A percentile compares a stretch with the other conserved stretches of the same genome.
phyloP scores from a whole-genome alignment of 2,113 vertebrate species.

The Daubentonia madagascariensis region DNA sequence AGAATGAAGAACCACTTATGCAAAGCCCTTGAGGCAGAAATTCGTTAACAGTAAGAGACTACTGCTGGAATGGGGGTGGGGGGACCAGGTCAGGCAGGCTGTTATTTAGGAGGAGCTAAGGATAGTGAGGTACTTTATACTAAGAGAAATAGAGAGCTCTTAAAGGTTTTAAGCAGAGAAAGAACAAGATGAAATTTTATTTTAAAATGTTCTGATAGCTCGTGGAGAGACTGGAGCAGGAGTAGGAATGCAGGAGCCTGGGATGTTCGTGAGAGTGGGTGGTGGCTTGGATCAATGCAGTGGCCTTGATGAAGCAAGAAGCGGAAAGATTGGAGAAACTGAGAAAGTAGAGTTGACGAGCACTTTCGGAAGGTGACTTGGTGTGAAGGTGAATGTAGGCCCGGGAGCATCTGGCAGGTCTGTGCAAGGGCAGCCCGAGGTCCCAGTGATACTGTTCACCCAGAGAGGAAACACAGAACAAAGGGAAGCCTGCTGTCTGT shows the following conservation, averaged over 20 bases:
- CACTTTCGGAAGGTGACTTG: neutral
- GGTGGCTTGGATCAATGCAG: too few relatives aligned
- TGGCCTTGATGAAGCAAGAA: neutral
- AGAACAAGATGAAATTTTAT: neutral
- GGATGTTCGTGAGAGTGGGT: too few relatives aligned
- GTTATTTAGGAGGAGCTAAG: neutral
- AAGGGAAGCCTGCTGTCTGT: neutral
- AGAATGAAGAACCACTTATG: neutral
- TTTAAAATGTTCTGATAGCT: neutral
- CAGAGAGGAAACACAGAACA: accelerated
- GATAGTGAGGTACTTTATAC: too few relatives aligned
- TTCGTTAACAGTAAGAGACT: neutral
- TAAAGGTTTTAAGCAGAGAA: neutral
- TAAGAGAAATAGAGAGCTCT: neutral
- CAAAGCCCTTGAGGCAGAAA: neutral
- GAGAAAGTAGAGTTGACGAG: accelerated
- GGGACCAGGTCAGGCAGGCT: accelerated
- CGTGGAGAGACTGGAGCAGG: neutral
- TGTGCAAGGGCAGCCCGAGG: accelerated
- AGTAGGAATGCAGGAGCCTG: neutral
- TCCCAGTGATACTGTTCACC: neutral
- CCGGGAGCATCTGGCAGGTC: neutral
- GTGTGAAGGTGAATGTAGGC: neutral
- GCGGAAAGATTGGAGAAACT: neutral
- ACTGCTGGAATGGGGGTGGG: too few relatives aligned